Evolutionary conservation across 1,140 invertebrate genomes (phyloP).

Genomic region (Cydia strobilella): DNA sequence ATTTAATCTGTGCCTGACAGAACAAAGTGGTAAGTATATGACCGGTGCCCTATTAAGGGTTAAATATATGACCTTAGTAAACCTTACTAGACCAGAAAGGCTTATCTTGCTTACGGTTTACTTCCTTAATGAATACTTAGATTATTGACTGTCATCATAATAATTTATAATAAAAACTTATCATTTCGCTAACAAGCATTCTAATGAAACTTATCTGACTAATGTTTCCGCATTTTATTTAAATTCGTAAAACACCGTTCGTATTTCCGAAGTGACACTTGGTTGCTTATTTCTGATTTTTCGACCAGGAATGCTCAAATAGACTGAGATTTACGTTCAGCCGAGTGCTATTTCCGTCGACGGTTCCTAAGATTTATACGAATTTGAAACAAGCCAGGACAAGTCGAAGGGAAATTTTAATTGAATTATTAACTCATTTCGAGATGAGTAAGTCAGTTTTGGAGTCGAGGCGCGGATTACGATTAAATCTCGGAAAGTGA

Average conservation of each 20-base stretch:
- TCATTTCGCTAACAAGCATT: neutral
- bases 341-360: conserved; percentile 77
- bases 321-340: conserved; percentile 75
- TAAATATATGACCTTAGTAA: too few species aligned
- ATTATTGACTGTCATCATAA: neutral
- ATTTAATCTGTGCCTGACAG: too few species aligned
- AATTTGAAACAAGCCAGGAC: conserved; percentile 75
- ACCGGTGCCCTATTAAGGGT: too few species aligned
- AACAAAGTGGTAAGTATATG: too few species aligned
- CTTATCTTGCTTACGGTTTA: neutral
- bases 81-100: neutral
- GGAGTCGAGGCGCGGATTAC: conserved; percentile 36
- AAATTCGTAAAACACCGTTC: neutral
- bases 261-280: conserved; percentile 47
- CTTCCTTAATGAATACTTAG: neutral
- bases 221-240: conserved; percentile 9
- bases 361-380: conserved; percentile 75
- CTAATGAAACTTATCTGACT: neutral
- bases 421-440: conserved; percentile 70
- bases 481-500: conserved; percentile 16
- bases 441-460: conserved; percentile 46
- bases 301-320: conserved; percentile 75
- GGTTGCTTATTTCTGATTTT: conserved; percentile 75
- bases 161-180: neutral
- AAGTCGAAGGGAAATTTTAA: conserved; percentile 75